Percentiles rank a stretch among this genome's conserved stretches.
Evolutionary conservation across 2,888 invertebrate genomes (phyloP).

Genomic region (Agriopis leucophaearia): DNA sequence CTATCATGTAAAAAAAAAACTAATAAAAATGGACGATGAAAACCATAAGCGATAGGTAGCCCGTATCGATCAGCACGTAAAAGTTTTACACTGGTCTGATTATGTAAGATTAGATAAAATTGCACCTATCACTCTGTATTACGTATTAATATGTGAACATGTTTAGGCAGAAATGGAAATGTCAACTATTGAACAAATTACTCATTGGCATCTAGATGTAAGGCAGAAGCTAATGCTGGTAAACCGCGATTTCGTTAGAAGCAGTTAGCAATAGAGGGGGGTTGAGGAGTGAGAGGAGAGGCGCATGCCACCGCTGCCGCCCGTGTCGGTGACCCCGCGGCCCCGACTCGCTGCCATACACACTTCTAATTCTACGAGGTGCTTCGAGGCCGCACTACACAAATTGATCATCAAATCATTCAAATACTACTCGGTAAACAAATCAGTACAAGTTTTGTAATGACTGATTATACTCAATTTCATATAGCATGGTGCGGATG

Average conservation of each 20-base stretch:
- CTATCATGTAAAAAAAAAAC: not conserved
- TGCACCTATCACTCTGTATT: not conserved
- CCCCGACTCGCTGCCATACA: slow-evolving; percentile 65
- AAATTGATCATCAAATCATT: slow-evolving; percentile 52
- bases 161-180: slow-evolving; percentile 1
- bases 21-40: slow-evolving; percentile 2
- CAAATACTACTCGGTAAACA: slow-evolving; percentile 18
- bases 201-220: slow-evolving; percentile 11
- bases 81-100: slow-evolving; percentile 9
- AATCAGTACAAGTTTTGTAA: not conserved
- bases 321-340: slow-evolving; percentile 82
- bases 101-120: slow-evolving; percentile 25
- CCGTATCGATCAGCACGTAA: slow-evolving; percentile 10
- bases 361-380: slow-evolving; percentile 43
- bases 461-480: too few species aligned
- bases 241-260: slow-evolving; percentile 51
- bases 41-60: slow-evolving; percentile 13
- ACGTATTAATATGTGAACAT: not conserved
- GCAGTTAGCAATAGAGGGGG: slow-evolving; percentile 57
- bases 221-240: slow-evolving; percentile 24
- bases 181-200: not conserved
- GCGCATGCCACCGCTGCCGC: slow-evolving; percentile 54
- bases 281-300: slow-evolving; percentile 53
- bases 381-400: slow-evolving; percentile 63
- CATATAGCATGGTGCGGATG: too few species aligned